Percentiles rank a stretch among this genome's conserved stretches.
Evolutionary conservation across 2,888 invertebrate species (phyloP).

Genomic region (Andrena minutula): DNA sequence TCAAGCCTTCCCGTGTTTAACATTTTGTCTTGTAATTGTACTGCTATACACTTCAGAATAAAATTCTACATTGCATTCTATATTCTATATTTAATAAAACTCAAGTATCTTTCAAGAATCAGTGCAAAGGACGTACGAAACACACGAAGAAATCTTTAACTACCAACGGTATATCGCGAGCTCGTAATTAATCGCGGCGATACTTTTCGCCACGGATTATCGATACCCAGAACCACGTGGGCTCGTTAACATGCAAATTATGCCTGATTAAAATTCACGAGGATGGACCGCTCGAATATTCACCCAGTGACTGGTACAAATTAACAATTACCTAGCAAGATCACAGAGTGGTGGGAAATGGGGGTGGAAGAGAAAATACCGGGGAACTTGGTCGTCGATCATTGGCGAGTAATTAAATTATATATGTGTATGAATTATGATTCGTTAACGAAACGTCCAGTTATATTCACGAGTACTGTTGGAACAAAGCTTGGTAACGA

Average conservation of each 20-base stretch:
- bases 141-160: not conserved
- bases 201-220: slow-evolving; percentile 22
- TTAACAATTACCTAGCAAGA: slow-evolving; percentile 37
- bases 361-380: not conserved
- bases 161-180: slow-evolving; percentile 14
- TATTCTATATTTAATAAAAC: no score
- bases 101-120: no score
- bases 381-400: slow-evolving; percentile 3
- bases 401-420: slow-evolving; percentile 1
- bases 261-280: slow-evolving; percentile 23
- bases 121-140: not conserved
- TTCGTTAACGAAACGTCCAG: not conserved
- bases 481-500: not conserved
- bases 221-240: not conserved
- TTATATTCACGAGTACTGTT: no score
- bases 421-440: not conserved
- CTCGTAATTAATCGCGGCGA: slow-evolving; percentile 31
- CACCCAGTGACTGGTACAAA: slow-evolving; percentile 36
- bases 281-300: slow-evolving; percentile 21
- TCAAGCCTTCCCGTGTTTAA: no score
- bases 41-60: no score
- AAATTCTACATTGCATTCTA: no score
- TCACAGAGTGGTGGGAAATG: not conserved
- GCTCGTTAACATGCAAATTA: slow-evolving; percentile 42
- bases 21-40: no score